Percentiles rank a stretch among this genome's conserved stretches.
Conservation (phyloP, 2,113 vertebrate species). For the Cynocephalus volans region DNA sequence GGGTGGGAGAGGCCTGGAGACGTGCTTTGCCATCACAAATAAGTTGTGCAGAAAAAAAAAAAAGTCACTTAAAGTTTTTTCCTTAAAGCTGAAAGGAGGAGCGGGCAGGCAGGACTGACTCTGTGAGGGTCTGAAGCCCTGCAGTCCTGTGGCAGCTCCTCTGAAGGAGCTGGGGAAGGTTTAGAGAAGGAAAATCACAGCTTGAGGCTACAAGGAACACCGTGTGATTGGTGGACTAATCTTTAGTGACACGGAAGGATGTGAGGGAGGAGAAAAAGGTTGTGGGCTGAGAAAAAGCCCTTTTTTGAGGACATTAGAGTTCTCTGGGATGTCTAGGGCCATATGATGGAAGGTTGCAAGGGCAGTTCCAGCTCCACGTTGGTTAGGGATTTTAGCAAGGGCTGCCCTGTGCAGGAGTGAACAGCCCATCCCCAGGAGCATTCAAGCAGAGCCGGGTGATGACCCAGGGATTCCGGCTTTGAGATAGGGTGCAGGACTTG, state of each 20-base stretch:
- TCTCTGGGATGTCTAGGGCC: background rate
- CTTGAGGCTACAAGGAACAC: background rate
- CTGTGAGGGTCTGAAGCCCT: background rate
- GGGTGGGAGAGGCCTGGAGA: slow-evolving; percentile 50
- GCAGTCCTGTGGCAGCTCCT: background rate
- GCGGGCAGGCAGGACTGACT: background rate
- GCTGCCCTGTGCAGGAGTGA: background rate
- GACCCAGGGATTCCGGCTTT: background rate
- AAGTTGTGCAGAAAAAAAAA: background rate
- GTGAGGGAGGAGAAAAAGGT: background rate
- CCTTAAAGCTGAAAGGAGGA: background rate
- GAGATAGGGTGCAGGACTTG: background rate
- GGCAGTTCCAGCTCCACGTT: background rate
- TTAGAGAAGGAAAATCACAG: background rate
- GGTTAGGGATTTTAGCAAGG: background rate
- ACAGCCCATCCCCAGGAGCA: background rate
- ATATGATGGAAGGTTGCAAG: background rate
- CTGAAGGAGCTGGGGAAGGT: background rate
- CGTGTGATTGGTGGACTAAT: background rate
- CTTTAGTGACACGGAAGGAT: background rate
- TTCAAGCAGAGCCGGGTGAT: background rate
- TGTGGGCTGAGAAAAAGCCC: background rate
- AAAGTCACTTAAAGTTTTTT: background rate
- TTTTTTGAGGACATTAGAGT: background rate
- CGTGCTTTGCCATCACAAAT: slow-evolving; percentile 73